These are phyloP conservation scores for Vollenhovia emeryi DNA, from an alignment of 1,140 invertebrate genomes.

Conservation along the genomic window DNA sequence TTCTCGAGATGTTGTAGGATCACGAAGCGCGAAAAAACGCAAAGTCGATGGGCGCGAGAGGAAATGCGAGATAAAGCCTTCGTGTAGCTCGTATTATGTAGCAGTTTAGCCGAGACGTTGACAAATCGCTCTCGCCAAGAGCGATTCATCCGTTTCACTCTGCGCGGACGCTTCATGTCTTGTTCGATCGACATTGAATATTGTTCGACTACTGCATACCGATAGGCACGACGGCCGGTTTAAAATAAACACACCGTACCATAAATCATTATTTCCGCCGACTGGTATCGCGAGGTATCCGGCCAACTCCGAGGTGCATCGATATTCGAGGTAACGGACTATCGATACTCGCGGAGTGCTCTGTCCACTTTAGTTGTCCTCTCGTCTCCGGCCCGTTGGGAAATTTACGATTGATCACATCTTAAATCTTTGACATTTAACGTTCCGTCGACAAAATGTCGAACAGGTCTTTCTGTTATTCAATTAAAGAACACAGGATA, in stretches of 20 bases:
- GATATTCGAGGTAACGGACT: slow-evolving; percentile 47
- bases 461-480: slow-evolving; percentile 3
- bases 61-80: slow-evolving; percentile 56
- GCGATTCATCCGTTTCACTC: slow-evolving; percentile 57
- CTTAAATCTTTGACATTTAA: slow-evolving; percentile 56
- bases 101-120: slow-evolving; percentile 58
- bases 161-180: slow-evolving; percentile 57
- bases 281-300: slow-evolving; percentile 24
- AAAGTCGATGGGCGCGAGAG: slow-evolving; percentile 50
- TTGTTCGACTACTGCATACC: slow-evolving; percentile 60
- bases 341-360: slow-evolving; percentile 52
- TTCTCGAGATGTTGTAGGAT: slow-evolving; percentile 58
- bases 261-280: slow-evolving; percentile 62
- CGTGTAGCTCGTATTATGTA: slow-evolving; percentile 59
- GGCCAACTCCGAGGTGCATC: slow-evolving; percentile 32
- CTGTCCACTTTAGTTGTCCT: slow-evolving; percentile 44
- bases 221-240: slow-evolving; percentile 49
- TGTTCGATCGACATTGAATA: slow-evolving; percentile 70
- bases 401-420: slow-evolving; percentile 60
- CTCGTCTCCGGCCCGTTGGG: slow-evolving; percentile 23
- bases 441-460: not conserved
- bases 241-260: slow-evolving; percentile 64
- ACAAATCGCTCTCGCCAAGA: slow-evolving; percentile 60
- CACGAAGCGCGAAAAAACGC: slow-evolving; percentile 47
- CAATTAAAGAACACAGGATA: slow-evolving; percentile 15